Evolutionary conservation across 2,888 invertebrate genomes (phyloP).

Genomic region (Leptinotarsa rubiginosa): DNA sequence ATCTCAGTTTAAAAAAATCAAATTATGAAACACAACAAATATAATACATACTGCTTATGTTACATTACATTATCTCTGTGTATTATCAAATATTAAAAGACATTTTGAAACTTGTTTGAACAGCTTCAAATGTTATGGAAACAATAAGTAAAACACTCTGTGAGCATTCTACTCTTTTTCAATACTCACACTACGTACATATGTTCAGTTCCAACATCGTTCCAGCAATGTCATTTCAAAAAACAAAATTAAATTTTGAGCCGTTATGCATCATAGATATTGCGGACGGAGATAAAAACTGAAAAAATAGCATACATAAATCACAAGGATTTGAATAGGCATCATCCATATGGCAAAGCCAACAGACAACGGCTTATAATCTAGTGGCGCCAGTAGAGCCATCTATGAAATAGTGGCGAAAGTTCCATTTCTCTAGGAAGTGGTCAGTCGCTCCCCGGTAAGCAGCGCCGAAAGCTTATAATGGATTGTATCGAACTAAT

Average conservation of each 20-base stretch:
- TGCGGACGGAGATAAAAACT: conserved; percentile 45
- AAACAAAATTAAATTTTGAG: conserved; percentile 45
- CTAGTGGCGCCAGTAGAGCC: conserved; percentile 49
- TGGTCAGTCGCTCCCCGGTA: conserved; percentile 43
- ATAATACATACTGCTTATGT: too few species aligned
- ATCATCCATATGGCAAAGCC: conserved; percentile 24
- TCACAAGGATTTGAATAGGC: conserved; percentile 41
- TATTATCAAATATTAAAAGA: too few species aligned
- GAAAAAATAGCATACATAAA: conserved; percentile 39
- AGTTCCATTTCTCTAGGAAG: conserved; percentile 48
- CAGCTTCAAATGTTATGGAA: too few species aligned
- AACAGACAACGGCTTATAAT: conserved; percentile 21
- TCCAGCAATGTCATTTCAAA: conserved; percentile 33
- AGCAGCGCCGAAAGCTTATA: conserved; percentile 52
- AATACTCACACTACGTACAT: conserved; percentile 11
- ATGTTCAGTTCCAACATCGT: conserved; percentile 3
- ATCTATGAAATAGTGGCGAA: conserved; percentile 60
- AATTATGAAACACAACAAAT: too few species aligned
- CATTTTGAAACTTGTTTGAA: too few species aligned
- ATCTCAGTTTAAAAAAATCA: too few species aligned
- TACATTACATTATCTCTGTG: too few species aligned
- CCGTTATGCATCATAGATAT: conserved; percentile 47
- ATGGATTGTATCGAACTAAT: conserved; percentile 44
- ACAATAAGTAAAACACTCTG: background rate
- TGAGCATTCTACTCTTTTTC: background rate